These are phyloP conservation scores for Crocallis elinguaria DNA, from an alignment of 2,888 invertebrate genomes.

Conservation along the genomic window DNA sequence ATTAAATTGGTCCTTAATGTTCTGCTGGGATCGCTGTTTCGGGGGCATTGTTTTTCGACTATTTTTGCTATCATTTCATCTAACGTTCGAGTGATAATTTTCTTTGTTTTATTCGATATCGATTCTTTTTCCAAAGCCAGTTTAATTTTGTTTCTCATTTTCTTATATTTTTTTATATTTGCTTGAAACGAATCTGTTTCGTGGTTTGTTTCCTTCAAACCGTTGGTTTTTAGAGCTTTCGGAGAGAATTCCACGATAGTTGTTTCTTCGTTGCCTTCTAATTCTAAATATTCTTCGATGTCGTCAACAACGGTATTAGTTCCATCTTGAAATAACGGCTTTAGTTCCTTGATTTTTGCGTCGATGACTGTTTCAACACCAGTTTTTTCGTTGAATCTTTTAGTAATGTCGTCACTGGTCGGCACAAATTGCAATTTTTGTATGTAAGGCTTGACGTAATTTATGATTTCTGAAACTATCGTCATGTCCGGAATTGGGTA, in stretches of 20 bases:
- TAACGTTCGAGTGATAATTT: constrained; percentile 53
- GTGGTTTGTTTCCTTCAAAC: neutral
- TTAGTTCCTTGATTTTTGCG: constrained; percentile 50
- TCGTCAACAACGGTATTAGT: constrained; percentile 26
- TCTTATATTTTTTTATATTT: constrained; percentile 55
- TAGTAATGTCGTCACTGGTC: neutral
- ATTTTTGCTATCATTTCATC: constrained; percentile 59
- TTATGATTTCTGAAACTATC: constrained; percentile 40
- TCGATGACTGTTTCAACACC: constrained; percentile 46
- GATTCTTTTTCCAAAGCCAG: constrained; percentile 51
- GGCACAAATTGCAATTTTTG: constrained; percentile 12
- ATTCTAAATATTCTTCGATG: constrained; percentile 39
- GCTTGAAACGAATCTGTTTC: constrained; percentile 36
- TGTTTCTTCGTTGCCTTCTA: constrained; percentile 54
- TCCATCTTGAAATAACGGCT: constrained; percentile 55
- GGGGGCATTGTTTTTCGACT: constrained; percentile 51
- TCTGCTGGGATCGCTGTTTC: neutral
- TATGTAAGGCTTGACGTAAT: constrained; percentile 49
- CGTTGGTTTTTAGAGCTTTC: constrained; percentile 6
- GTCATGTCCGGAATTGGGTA: constrained; percentile 35
- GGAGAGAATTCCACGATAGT: constrained; percentile 61
- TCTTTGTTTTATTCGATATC: constrained; percentile 52
- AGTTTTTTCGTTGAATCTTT: constrained; percentile 20
- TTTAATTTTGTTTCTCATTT: constrained; percentile 54
- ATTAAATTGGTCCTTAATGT: neutral